These are phyloP conservation scores for Malurus melanocephalus DNA, from an alignment of 2,113 vertebrate genomes.

Conservation along the genomic window DNA sequence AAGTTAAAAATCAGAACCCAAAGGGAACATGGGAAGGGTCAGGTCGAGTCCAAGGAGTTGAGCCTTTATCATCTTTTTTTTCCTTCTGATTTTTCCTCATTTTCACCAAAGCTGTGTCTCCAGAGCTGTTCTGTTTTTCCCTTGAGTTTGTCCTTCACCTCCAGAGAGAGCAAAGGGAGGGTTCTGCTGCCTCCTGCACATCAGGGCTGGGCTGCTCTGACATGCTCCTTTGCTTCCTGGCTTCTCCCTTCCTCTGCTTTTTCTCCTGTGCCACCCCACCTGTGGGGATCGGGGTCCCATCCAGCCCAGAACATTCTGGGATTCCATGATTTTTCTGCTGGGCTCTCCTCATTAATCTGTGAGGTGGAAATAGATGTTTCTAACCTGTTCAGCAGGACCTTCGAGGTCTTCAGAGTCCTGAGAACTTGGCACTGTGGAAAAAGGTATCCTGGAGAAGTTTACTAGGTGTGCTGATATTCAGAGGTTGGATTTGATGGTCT, in stretches of 20 bases:
- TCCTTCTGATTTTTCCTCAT: not conserved
- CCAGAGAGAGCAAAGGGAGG: not conserved
- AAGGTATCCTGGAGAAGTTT: not conserved
- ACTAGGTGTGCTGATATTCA: not conserved
- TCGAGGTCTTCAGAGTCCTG: not conserved
- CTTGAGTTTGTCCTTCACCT: not conserved
- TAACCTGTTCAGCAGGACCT: not conserved
- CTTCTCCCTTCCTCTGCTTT: not conserved
- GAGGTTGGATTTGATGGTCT: not conserved
- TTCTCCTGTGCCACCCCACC: not conserved
- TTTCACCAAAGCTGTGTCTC: not conserved
- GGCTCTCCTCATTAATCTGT: not conserved
- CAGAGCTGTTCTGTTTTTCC: not conserved
- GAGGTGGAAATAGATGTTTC: not conserved
- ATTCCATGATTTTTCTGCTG: not conserved
- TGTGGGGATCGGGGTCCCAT: not conserved
- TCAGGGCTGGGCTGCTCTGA: not conserved
- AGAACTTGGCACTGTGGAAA: not conserved
- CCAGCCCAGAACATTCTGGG: not conserved
- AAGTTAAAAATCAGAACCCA: not conserved
- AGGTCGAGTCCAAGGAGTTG: rapidly evolving
- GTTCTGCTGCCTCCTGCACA: not conserved
- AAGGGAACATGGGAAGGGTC: rapidly evolving
- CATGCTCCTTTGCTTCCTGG: not conserved
- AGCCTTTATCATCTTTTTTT: not conserved